Evolutionary conservation across 2,797 vertebrate species (phyloP).

Genomic region (Ibycter americanus): DNA sequence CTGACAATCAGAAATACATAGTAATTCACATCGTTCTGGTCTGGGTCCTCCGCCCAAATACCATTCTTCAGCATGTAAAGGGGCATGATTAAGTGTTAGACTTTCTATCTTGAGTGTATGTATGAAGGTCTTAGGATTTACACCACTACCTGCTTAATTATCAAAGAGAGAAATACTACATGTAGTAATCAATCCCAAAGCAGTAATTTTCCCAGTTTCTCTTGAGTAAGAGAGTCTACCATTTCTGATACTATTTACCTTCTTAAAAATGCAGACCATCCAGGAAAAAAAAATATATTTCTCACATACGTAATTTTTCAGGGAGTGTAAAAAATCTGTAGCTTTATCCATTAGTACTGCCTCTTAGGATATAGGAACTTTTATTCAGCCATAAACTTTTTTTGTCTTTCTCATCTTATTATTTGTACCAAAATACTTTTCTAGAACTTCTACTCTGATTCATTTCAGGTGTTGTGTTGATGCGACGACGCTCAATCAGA

Average conservation of each 20-base stretch:
- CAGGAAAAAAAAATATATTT: background rate
- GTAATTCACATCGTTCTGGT: background rate
- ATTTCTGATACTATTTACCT: background rate
- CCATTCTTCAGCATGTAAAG: background rate
- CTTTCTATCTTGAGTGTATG: background rate
- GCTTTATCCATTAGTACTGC: background rate
- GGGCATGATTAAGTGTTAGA: background rate
- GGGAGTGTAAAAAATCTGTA: background rate
- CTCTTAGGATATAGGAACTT: background rate
- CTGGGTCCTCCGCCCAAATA: background rate
- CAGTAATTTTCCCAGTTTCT: background rate
- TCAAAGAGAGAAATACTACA: background rate
- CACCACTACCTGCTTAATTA: background rate
- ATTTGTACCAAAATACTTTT: background rate
- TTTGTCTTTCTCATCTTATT: background rate
- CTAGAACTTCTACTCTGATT: background rate
- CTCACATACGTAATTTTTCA: background rate
- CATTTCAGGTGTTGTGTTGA: background rate
- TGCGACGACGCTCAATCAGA: accelerated
- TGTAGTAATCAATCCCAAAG: background rate
- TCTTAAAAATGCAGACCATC: background rate
- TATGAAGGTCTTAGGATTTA: background rate
- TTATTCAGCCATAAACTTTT: background rate
- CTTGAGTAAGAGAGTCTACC: background rate
- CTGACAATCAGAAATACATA: background rate